Percentiles rank a stretch among this genome's conserved stretches.
Conservation (phyloP, 1,140 invertebrate species). For the Bilobella aurantiaca region DNA sequence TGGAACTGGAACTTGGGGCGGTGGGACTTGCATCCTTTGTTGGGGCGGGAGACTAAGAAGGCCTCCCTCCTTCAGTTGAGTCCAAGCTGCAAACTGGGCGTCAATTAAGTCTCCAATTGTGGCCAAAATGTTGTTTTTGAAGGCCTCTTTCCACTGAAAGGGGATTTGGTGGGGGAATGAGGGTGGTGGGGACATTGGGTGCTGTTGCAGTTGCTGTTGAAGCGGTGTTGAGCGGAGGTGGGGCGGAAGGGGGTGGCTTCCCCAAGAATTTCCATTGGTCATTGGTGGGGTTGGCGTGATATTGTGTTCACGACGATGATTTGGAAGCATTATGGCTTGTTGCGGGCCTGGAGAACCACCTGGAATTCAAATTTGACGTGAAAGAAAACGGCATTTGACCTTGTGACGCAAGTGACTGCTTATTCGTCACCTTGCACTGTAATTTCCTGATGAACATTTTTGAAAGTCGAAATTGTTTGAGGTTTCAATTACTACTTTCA, state of each 20-base stretch:
- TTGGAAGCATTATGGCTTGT: not conserved
- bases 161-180: not conserved
- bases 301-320: conserved; percentile 1
- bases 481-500: too few relatives aligned
- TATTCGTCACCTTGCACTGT: too few relatives aligned
- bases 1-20: not conserved
- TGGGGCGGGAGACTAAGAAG: not conserved
- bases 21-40: not conserved
- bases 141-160: not conserved
- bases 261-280: not conserved
- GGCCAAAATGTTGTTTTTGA: not conserved
- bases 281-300: not conserved
- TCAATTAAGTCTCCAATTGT: conserved; percentile 6
- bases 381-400: too few relatives aligned
- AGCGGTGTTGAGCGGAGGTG: conserved; percentile 1
- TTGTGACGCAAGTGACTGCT: too few relatives aligned
- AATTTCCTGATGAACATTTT: too few relatives aligned
- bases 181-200: conserved; percentile 7
- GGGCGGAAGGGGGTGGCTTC: not conserved
- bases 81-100: not conserved
- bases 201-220: not conserved
- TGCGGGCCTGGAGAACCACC: not conserved
- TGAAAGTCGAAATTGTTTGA: too few relatives aligned
- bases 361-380: too few relatives aligned
- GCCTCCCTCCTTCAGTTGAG: not conserved